Conservation (phyloP, 2,888 invertebrate species). For the Cistogaster globosa region DNA sequence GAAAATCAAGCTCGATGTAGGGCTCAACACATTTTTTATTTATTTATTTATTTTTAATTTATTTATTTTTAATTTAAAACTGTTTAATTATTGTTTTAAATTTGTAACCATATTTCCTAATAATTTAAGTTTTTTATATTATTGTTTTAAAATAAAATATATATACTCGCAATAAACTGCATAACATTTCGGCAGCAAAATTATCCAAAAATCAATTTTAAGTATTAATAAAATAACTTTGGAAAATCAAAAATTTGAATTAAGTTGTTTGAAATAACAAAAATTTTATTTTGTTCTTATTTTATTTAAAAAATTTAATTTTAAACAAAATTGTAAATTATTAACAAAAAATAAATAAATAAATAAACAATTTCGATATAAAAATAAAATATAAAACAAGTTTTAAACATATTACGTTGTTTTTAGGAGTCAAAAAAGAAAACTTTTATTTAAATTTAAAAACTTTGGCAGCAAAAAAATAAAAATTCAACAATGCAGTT, state of each 20-base stretch:
- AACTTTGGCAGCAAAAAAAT: conserved; percentile 61
- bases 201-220: conserved; percentile 42
- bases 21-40: too few species aligned
- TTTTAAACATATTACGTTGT: conserved; percentile 78
- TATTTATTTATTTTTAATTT: too few species aligned
- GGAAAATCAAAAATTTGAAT: conserved; percentile 17
- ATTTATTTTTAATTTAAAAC: too few species aligned
- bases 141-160: conserved; percentile 54
- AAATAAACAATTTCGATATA: conserved; percentile 61
- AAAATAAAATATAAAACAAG: conserved; percentile 48
- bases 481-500: conserved; percentile 72
- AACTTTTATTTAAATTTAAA: conserved; percentile 77
- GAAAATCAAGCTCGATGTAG: too few species aligned
- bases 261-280: conserved; percentile 21
- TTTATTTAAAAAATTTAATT: conserved; percentile 31
- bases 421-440: conserved; percentile 79
- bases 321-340: conserved; percentile 54
- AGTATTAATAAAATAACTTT: neutral
- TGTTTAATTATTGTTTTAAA: too few species aligned
- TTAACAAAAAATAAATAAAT: conserved; percentile 4
- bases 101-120: neutral
- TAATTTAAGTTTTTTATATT: conserved; percentile 5
- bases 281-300: conserved; percentile 20
- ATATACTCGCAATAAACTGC: conserved; percentile 77
- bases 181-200: conserved; percentile 75